phyloP scores from a whole-genome alignment of 2,113 vertebrate genomes.

The Limanda limanda region DNA sequence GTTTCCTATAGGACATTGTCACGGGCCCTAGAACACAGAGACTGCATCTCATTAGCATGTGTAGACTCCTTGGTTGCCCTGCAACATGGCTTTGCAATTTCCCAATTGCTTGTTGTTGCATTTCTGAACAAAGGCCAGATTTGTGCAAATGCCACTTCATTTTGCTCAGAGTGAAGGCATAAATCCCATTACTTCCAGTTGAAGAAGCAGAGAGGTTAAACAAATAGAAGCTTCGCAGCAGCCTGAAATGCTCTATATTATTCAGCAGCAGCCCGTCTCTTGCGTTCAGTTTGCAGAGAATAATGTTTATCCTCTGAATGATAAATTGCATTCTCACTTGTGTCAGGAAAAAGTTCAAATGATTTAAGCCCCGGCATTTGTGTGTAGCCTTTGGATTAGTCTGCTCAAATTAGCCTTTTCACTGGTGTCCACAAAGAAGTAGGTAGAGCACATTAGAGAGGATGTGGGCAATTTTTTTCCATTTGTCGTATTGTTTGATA shows the following conservation, averaged over 20 bases:
- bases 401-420: constrained; percentile 68
- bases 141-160: constrained; percentile 84
- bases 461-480: constrained; percentile 44
- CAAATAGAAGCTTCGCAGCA: constrained; percentile 71
- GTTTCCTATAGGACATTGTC: constrained; percentile 35
- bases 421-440: constrained; percentile 58
- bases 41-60: constrained; percentile 69
- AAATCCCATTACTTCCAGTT: constrained; percentile 82
- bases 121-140: constrained; percentile 83
- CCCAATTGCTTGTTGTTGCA: constrained; percentile 74
- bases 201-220: constrained; percentile 79
- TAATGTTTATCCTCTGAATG: constrained; percentile 80
- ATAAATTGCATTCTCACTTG: constrained; percentile 72
- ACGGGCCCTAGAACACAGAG: constrained; percentile 33
- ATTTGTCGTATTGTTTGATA: constrained; percentile 56
- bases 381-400: constrained; percentile 70
- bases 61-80: constrained; percentile 64
- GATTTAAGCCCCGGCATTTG: constrained; percentile 71
- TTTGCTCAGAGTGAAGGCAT: constrained; percentile 75
- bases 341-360: constrained; percentile 68
- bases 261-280: constrained; percentile 72
- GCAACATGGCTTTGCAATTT: constrained; percentile 67
- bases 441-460: constrained; percentile 53
- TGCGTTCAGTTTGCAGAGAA: constrained; percentile 74
- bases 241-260: constrained; percentile 69